These are phyloP conservation scores for Yponomeuta cagnagella DNA, from an alignment of 2,888 invertebrate species.

Conservation along the genomic window DNA sequence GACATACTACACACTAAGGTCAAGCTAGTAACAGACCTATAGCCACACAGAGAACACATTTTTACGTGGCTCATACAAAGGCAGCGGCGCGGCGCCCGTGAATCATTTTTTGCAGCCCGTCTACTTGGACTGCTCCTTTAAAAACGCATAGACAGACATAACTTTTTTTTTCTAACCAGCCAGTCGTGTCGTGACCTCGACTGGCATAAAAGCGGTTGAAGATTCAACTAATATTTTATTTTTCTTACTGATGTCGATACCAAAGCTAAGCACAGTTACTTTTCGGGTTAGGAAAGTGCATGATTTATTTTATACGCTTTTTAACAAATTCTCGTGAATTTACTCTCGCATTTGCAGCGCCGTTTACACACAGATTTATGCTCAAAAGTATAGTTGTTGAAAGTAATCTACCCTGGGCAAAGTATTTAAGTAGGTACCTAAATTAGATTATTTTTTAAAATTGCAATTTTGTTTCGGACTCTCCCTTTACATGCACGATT, in stretches of 20 bases:
- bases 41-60: neutral
- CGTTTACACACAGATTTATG: neutral
- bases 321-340: neutral
- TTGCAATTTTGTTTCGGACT: neutral
- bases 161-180: slow-evolving; percentile 46
- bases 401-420: too few relatives aligned
- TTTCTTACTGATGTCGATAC: slow-evolving; percentile 24
- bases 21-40: too few relatives aligned
- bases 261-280: neutral
- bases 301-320: slow-evolving; percentile 2
- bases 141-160: slow-evolving; percentile 37
- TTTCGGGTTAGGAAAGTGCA: slow-evolving; percentile 1
- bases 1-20: too few relatives aligned
- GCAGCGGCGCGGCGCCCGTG: slow-evolving; percentile 26
- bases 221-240: slow-evolving; percentile 35
- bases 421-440: too few relatives aligned
- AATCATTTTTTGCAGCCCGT: slow-evolving; percentile 59
- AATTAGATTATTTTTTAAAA: too few relatives aligned
- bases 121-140: slow-evolving; percentile 49
- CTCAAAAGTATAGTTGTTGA: too few relatives aligned
- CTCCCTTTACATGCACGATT: neutral
- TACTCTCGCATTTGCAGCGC: neutral
- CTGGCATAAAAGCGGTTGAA: slow-evolving; percentile 63
- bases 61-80: neutral
- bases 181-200: slow-evolving; percentile 63